phyloP scores from a whole-genome alignment of 2,888 invertebrate genomes.

The Rhorus exstirpatorius region DNA sequence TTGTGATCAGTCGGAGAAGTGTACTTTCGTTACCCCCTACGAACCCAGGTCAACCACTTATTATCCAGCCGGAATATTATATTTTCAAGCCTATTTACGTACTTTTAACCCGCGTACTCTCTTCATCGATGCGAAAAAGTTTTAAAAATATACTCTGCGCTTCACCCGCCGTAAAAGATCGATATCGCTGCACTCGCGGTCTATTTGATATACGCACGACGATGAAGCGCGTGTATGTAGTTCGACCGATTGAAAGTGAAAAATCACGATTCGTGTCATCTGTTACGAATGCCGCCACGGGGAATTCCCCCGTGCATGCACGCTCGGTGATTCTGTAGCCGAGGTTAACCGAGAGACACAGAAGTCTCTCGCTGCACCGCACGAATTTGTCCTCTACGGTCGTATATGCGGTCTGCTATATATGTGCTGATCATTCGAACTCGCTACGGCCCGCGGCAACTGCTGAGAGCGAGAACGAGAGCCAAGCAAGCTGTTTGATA shows the following conservation, averaged over 20 bases:
- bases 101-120: background rate
- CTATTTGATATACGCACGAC: background rate
- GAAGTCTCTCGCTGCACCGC: conserved; percentile 43
- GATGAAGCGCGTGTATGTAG: too few species aligned
- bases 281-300: conserved; percentile 37
- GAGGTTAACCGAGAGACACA: conserved; percentile 60
- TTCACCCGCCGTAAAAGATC: conserved; percentile 1
- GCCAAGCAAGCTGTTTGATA: conserved; percentile 21
- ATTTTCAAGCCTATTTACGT: background rate
- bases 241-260: conserved; percentile 51
- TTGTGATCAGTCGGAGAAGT: conserved; percentile 74
- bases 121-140: conserved; percentile 23
- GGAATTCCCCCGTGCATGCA: conserved; percentile 35
- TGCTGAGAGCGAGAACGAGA: conserved; percentile 19
- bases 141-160: conserved; percentile 11
- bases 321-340: conserved; percentile 57
- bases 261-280: conserved; percentile 62
- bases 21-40: conserved; percentile 63
- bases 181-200: conserved; percentile 10
- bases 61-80: conserved; percentile 62
- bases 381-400: conserved; percentile 66
- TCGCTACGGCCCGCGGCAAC: conserved; percentile 24
- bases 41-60: conserved; percentile 68
- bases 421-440: conserved; percentile 45
- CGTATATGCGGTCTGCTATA: conserved; percentile 55